Base-by-base conservation (phyloP, 2,888 invertebrate species). In the Drosophila emarginata region DNA sequence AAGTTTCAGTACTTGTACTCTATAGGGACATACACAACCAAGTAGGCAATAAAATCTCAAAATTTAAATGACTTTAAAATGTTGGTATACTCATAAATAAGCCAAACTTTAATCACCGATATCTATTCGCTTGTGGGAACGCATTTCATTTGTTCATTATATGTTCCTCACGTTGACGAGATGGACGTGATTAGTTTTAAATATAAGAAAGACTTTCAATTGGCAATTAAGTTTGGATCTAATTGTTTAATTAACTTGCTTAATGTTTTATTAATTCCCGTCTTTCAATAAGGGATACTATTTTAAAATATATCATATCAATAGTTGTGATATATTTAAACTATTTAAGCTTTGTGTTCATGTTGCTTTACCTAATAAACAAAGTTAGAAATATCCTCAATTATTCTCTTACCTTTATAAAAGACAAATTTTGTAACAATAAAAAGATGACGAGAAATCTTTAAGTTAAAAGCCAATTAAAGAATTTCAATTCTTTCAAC, bases 51-150 rank as follows among this genome's bases (percentile, higher is more conserved):
- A 54, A 36, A 54, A 18, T 15, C 11, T 45, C 45, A 18, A 45
- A 45, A 45, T 45, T 45, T 18, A 18, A 6, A 6, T 18, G 6
- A 36, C 54, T 18, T 54, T 15, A 54, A 54, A 21, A 12, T 54
- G 54, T 18, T 36, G n/a, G 12, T 36, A 54, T 18, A 36, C 15
- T 53, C 53, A 36, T 54, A 54, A 36, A 54, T 36, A 54, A 45
- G 21, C 45, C 45, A 21, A 12, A 45, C 21, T 11, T 45, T 21
- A 36, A 12, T 3, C 5, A 12, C 2, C 36, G 18, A 12, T 36
- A 12, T 54, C 32, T 36, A 54, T 53, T 36, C 12, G 36, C 32
- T n/a, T 32, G 18, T 32, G 14, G 12, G 4, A 15, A 32, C 53
- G 32, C 18, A 36, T 36, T 54, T 36, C 0, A 23, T 23, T 6